Percentiles rank a stretch among this genome's conserved stretches.
These are phyloP conservation scores for Uloborus plumipes DNA, from an alignment of 2,888 invertebrate genomes.

Conservation along the genomic window DNA sequence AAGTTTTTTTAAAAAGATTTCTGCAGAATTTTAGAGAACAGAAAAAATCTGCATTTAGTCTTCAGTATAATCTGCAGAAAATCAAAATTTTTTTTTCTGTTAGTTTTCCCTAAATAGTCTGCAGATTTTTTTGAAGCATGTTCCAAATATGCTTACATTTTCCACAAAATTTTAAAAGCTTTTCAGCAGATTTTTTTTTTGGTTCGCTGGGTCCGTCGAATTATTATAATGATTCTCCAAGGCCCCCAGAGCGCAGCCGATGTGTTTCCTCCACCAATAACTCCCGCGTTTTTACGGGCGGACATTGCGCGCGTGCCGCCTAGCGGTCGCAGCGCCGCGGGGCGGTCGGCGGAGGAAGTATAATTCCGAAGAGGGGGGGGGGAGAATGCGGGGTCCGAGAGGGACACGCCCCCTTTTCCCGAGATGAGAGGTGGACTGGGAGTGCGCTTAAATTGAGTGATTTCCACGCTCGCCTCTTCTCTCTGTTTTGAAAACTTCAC, in stretches of 20 bases:
- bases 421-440: neutral
- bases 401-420: slow-evolving; percentile 46
- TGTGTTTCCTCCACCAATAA: slow-evolving; percentile 48
- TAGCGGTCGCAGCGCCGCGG: slow-evolving; percentile 19
- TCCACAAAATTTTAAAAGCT: too few species aligned
- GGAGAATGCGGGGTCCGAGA: neutral
- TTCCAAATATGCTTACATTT: too few species aligned
- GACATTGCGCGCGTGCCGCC: slow-evolving; percentile 45
- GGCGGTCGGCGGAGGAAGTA: slow-evolving; percentile 27
- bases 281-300: slow-evolving; percentile 31
- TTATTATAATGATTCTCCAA: slow-evolving; percentile 53
- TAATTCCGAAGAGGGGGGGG: slow-evolving; percentile 9
- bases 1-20: too few species aligned
- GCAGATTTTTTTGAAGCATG: too few species aligned
- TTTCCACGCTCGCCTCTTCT: slow-evolving; percentile 4
- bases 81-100: too few species aligned
- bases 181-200: too few species aligned
- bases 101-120: too few species aligned
- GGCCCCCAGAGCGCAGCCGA: slow-evolving; percentile 8
- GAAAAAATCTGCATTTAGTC: too few species aligned
- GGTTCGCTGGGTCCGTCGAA: too few species aligned
- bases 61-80: too few species aligned
- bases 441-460: slow-evolving; percentile 9
- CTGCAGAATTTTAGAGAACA: too few species aligned
- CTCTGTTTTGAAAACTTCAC: slow-evolving; percentile 10